Conservation (phyloP, 1,140 invertebrate genomes). For the Ostrea edulis region DNA sequence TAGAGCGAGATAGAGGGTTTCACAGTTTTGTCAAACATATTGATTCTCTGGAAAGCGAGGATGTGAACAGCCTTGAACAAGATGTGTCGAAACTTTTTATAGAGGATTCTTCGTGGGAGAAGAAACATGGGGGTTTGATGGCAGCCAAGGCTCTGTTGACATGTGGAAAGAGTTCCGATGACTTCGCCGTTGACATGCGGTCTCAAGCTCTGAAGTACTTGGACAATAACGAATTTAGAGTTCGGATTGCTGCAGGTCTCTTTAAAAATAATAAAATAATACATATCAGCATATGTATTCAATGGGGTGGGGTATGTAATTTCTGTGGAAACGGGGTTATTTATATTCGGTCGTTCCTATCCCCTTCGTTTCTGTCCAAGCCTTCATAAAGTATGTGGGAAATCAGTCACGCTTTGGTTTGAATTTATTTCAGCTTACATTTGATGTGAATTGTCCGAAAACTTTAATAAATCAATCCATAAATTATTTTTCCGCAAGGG, state of each 20-base stretch:
- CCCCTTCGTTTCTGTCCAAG: too few relatives aligned
- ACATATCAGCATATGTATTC: too few relatives aligned
- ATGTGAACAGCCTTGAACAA: constrained; percentile 66
- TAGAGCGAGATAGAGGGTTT: constrained; percentile 79
- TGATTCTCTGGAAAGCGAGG: constrained; percentile 58
- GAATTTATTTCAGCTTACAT: too few relatives aligned
- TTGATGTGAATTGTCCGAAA: too few relatives aligned
- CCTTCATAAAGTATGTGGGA: too few relatives aligned
- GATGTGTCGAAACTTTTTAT: constrained; percentile 61
- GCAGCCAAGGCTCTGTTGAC: constrained; percentile 76
- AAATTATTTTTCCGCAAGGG: too few relatives aligned
- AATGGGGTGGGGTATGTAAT: too few relatives aligned
- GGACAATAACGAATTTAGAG: constrained; percentile 79
- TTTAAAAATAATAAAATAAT: background rate
- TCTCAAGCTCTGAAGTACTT: constrained; percentile 73
- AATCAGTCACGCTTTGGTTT: too few relatives aligned
- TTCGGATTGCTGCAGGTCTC: constrained; percentile 78
- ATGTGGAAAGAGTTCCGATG: constrained; percentile 66
- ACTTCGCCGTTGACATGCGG: constrained; percentile 73
- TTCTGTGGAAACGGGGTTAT: too few relatives aligned
- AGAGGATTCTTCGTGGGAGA: constrained; percentile 66
- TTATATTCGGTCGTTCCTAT: too few relatives aligned
- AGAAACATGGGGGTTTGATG: constrained; percentile 78
- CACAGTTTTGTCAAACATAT: constrained; percentile 74
- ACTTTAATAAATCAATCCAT: too few relatives aligned